Percentiles rank a stretch among this genome's conserved stretches.
phyloP scores from a whole-genome alignment of 2,113 vertebrate genomes.

The Tursiops truncatus region DNA sequence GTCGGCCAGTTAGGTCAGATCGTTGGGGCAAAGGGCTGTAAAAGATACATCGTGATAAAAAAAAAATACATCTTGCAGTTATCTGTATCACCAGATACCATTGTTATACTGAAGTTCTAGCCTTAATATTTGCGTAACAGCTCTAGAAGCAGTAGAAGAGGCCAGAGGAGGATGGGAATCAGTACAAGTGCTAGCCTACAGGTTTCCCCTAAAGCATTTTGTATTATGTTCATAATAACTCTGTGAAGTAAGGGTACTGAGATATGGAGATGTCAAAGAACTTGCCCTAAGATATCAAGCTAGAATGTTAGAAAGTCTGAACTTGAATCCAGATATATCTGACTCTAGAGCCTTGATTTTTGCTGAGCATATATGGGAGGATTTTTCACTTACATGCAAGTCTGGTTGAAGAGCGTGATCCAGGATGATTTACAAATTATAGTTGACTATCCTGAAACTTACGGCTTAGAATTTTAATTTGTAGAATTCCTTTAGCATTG shows the following conservation, averaged over 20 bases:
- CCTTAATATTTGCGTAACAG: background rate
- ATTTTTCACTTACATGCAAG: background rate
- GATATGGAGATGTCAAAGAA: background rate
- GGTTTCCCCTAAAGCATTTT: background rate
- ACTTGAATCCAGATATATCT: background rate
- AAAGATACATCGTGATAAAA: background rate
- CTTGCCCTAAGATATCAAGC: background rate
- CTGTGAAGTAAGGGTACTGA: background rate
- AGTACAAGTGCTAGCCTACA: background rate
- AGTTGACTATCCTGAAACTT: background rate
- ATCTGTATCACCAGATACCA: background rate
- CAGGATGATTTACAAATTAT: background rate
- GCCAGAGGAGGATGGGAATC: background rate
- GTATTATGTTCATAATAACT: background rate
- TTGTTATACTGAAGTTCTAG: background rate
- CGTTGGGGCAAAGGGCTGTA: background rate
- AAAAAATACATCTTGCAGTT: background rate
- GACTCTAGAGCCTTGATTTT: background rate
- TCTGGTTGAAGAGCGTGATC: background rate
- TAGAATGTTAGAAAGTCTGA: background rate
- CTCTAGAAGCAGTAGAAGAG: background rate
- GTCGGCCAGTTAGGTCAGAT: background rate
- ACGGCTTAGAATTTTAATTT: constrained; percentile 9
- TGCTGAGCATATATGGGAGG: background rate
- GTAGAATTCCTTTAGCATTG: background rate